Percentiles rank a stretch among this genome's conserved stretches.
Conservation (phyloP, 1,140 invertebrate genomes). For the Temnothorax curvispinosus region DNA sequence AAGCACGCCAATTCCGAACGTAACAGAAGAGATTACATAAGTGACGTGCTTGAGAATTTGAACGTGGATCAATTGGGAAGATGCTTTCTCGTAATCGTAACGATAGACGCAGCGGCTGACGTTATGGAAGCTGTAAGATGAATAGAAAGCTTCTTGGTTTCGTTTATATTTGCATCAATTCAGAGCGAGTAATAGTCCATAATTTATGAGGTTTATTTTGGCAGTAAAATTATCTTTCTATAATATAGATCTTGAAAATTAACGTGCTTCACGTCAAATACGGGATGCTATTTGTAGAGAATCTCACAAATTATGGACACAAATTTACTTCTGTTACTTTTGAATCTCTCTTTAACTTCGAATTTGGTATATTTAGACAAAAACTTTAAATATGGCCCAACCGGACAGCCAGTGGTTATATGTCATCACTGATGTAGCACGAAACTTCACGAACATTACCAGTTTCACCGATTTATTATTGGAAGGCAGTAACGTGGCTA, state of each 20-base stretch:
- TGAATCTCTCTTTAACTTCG: background rate
- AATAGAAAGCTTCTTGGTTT: background rate
- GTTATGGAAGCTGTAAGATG: slow-evolving; percentile 88
- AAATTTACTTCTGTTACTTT: background rate
- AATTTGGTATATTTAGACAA: slow-evolving; percentile 84
- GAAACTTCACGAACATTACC: slow-evolving; percentile 85
- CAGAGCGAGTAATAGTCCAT: background rate
- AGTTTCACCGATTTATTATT: slow-evolving; percentile 87
- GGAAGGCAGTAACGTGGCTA: slow-evolving; percentile 94
- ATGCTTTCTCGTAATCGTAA: slow-evolving; percentile 81
- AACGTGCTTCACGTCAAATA: background rate
- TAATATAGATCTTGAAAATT: background rate
- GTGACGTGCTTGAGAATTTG: slow-evolving; percentile 85
- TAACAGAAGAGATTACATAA: slow-evolving; percentile 84
- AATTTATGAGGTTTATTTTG: background rate
- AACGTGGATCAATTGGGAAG: slow-evolving; percentile 81
- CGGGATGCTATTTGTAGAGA: background rate
- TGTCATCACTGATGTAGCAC: slow-evolving; percentile 88
- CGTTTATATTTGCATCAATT: background rate
- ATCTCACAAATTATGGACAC: background rate
- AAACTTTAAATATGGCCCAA: slow-evolving; percentile 88
- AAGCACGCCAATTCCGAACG: slow-evolving; percentile 84
- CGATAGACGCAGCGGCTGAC: slow-evolving; percentile 83
- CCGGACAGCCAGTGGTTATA: slow-evolving; percentile 93
- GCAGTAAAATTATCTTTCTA: background rate